These are phyloP conservation scores for Perccottus glenii DNA, from an alignment of 2,113 vertebrate genomes.

Conservation along the genomic window DNA sequence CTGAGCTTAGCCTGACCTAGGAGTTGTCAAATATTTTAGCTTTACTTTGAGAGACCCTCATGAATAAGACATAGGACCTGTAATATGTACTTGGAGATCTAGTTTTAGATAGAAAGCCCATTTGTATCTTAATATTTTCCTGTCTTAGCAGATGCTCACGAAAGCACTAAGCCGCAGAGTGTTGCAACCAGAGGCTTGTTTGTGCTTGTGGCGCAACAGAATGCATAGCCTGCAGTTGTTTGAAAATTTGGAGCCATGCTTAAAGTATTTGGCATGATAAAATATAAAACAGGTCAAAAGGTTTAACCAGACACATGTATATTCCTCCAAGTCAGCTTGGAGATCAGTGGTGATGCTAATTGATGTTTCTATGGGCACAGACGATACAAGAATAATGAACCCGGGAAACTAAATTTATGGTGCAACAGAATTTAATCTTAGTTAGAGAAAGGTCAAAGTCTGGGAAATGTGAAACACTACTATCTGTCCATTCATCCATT, in stretches of 20 bases:
- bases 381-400: too few species aligned
- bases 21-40: conserved; percentile 24
- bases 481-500: too few species aligned
- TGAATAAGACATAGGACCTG: conserved; percentile 20
- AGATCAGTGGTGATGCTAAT: neutral
- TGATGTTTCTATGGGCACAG: too few species aligned
- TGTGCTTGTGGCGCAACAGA: conserved; percentile 56
- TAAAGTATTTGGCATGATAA: conserved; percentile 42
- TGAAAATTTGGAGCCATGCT: conserved; percentile 30
- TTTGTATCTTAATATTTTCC: conserved; percentile 17
- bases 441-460: too few species aligned
- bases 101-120: conserved; percentile 21
- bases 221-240: conserved; percentile 39
- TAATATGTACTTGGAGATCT: neutral
- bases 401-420: too few species aligned
- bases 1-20: conserved; percentile 22
- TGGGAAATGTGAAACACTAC: too few species aligned
- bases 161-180: conserved; percentile 29
- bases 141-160: conserved; percentile 16
- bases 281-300: conserved; percentile 8
- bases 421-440: too few species aligned
- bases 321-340: neutral
- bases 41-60: conserved; percentile 9
- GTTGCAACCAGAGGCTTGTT: conserved; percentile 64
- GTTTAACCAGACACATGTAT: neutral